These are phyloP conservation scores for Tetramorium parvispinum DNA, from an alignment of 1,140 invertebrate species.

Conservation along the genomic window DNA sequence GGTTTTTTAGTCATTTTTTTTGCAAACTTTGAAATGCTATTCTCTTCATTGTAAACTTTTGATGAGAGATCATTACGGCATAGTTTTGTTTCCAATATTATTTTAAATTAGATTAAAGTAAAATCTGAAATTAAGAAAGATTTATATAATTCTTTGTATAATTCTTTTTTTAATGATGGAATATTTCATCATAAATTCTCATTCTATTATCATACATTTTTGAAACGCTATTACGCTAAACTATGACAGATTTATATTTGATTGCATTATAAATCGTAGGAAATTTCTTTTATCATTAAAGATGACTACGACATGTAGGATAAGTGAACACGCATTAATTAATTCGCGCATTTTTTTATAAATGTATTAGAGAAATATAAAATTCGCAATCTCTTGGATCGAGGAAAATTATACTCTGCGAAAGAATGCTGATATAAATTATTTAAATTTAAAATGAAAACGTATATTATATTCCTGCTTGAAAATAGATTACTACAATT, in stretches of 20 bases:
- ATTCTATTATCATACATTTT: background rate
- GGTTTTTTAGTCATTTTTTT: background rate
- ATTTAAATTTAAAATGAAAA: background rate
- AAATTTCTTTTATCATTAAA: slow-evolving; percentile 23
- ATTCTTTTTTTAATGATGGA: background rate
- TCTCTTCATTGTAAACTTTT: background rate
- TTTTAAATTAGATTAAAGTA: background rate
- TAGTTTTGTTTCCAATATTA: background rate
- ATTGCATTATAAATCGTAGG: slow-evolving; percentile 16
- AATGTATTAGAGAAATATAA: background rate
- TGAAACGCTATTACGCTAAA: background rate
- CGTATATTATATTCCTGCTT: background rate
- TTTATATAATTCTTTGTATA: background rate
- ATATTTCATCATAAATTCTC: background rate
- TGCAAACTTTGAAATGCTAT: slow-evolving; percentile 4
- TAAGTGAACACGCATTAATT: background rate
- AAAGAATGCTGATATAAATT: background rate
- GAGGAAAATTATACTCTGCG: background rate
- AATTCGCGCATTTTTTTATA: background rate
- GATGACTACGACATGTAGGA: background rate
- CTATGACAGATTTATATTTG: background rate
- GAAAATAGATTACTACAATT: background rate
- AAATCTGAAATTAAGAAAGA: background rate
- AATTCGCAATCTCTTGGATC: background rate
- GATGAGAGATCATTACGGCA: background rate